A percentile compares a stretch with the other conserved stretches of the same genome.
Conservation (phyloP, 2,797 vertebrate genomes). For the Tangara arthus region DNA sequence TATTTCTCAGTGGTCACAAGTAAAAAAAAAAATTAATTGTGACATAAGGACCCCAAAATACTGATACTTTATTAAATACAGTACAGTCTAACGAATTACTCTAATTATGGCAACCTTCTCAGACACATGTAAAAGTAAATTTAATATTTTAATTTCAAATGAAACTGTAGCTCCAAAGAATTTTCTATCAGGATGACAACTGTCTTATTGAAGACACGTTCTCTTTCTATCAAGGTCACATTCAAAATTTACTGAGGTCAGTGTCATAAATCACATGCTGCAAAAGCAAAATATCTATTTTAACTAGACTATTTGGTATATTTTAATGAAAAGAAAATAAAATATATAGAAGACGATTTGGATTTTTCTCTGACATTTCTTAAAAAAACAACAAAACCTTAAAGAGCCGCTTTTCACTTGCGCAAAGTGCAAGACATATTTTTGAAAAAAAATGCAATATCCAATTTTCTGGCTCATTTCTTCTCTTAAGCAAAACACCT, state of each 20-base stretch:
- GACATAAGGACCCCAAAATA: neutral
- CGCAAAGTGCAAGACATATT: neutral
- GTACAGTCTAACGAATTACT: neutral
- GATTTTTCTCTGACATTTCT: neutral
- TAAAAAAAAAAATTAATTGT: neutral
- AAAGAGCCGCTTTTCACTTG: neutral
- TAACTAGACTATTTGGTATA: neutral
- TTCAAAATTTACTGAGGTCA: neutral
- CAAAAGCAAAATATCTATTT: neutral
- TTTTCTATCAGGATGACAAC: neutral
- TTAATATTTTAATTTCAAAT: neutral
- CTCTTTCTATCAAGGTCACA: neutral
- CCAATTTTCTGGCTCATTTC: neutral
- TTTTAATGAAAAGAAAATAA: neutral
- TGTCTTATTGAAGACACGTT: neutral
- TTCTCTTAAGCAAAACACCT: neutral
- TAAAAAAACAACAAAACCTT: neutral
- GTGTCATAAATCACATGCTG: neutral
- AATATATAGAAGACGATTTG: neutral
- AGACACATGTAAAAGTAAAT: neutral
- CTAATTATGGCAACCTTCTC: neutral
- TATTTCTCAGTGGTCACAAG: neutral
- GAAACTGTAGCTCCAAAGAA: neutral
- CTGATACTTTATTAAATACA: neutral
- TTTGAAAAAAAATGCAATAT: neutral